phyloP scores from a whole-genome alignment of 2,888 invertebrate species.

The Epirrita christyi region DNA sequence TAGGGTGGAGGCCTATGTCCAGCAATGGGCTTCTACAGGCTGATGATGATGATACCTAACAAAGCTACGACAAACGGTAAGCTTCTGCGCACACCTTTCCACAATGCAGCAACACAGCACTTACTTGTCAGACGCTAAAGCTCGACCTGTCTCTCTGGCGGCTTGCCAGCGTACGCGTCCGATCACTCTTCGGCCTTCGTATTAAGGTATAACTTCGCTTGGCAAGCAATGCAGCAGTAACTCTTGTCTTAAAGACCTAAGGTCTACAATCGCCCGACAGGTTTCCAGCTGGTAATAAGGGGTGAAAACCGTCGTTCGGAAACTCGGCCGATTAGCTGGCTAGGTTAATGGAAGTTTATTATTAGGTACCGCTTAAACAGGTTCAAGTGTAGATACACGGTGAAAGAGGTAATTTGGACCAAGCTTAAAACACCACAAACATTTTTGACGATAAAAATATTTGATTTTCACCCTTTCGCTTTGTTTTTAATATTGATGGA shows the following conservation, averaged over 20 bases:
- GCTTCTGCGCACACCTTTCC: constrained; percentile 6
- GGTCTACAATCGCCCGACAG: constrained; percentile 27
- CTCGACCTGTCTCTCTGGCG: constrained; percentile 25
- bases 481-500: too few relatives aligned
- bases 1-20: too few relatives aligned
- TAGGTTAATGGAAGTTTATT: constrained; percentile 31
- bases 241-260: constrained; percentile 18
- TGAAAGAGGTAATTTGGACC: neutral
- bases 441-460: too few relatives aligned
- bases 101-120: constrained; percentile 9
- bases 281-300: constrained; percentile 17
- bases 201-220: constrained; percentile 1
- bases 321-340: constrained; percentile 33
- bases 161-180: constrained; percentile 11
- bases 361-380: constrained; percentile 21
- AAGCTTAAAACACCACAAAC: too few relatives aligned
- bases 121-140: constrained; percentile 16
- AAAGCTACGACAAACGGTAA: too few relatives aligned
- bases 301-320: constrained; percentile 25
- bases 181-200: constrained; percentile 9
- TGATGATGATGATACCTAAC: neutral
- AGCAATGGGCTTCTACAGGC: too few relatives aligned
- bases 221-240: constrained; percentile 1
- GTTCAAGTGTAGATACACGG: constrained; percentile 29
- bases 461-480: too few relatives aligned